Evolutionary conservation across 2,797 vertebrate genomes (phyloP).

Genomic region (Urophycis tenuis): DNA sequence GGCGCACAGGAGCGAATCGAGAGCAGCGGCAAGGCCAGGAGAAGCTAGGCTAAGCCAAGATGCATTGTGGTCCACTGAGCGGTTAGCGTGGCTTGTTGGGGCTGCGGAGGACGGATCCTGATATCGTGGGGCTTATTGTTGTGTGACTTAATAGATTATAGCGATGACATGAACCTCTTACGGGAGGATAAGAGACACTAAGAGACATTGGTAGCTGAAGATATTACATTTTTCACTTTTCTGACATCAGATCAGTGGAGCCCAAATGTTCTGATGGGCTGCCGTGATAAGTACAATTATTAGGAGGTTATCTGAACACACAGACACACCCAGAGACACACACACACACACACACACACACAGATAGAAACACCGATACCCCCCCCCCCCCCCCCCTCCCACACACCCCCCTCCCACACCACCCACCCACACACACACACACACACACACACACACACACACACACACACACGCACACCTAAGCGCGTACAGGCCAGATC

Average conservation of each 20-base stretch:
- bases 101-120: background rate
- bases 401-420: no score
- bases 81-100: background rate
- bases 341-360: background rate
- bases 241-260: background rate
- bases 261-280: background rate
- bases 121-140: background rate
- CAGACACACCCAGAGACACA: background rate
- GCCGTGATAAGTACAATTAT: background rate
- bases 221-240: background rate
- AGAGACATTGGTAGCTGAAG: background rate
- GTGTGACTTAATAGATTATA: background rate
- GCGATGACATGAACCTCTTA: background rate
- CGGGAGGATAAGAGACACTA: background rate
- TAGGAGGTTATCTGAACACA: background rate
- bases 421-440: no score
- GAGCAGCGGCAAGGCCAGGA: background rate
- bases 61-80: background rate
- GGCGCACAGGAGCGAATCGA: no score
- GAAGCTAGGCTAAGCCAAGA: background rate
- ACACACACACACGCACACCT: background rate
- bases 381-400: no score
- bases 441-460: background rate
- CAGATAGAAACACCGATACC: background rate
- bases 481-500: background rate